These are phyloP conservation scores for Dicyrtomina minuta DNA, from an alignment of 2,888 invertebrate species.

Conservation along the genomic window DNA sequence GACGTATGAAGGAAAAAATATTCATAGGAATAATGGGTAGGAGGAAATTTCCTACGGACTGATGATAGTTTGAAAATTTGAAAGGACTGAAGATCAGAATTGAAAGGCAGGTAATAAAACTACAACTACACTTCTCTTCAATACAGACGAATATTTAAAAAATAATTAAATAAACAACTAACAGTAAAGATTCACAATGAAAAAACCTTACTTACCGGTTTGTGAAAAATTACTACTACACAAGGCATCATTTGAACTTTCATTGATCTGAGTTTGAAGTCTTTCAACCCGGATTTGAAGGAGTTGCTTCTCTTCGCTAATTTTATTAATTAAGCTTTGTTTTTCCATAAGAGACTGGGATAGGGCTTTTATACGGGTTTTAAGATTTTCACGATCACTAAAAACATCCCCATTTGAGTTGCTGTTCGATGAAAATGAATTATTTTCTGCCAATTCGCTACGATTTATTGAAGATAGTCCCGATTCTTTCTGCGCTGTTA, in stretches of 20 bases:
- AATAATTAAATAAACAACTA: too few relatives aligned
- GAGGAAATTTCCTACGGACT: too few relatives aligned
- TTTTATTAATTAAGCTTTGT: conserved; percentile 51
- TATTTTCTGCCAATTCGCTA: conserved; percentile 3
- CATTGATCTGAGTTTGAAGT: conserved; percentile 46
- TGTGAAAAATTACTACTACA: background rate
- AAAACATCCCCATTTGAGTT: background rate
- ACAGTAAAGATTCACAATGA: background rate
- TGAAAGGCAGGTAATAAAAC: too few relatives aligned
- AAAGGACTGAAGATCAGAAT: too few relatives aligned
- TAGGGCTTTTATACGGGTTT: conserved; percentile 50
- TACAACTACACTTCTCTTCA: too few relatives aligned
- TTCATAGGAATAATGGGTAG: too few relatives aligned
- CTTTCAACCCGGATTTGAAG: conserved; percentile 51
- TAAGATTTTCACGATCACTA: conserved; percentile 41
- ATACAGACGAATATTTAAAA: too few relatives aligned
- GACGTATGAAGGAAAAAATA: too few relatives aligned
- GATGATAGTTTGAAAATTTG: too few relatives aligned
- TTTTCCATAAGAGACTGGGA: conserved; percentile 52
- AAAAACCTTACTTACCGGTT: conserved; percentile 8
- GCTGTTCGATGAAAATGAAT: background rate
- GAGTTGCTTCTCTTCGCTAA: conserved; percentile 53
- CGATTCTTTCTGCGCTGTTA: conserved; percentile 22
- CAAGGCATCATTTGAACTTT: conserved; percentile 2
- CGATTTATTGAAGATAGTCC: conserved; percentile 2